Evolutionary conservation across 64 coral and sea anemone species (phyloP).

Genomic region (Actinia tenebrosa): DNA sequence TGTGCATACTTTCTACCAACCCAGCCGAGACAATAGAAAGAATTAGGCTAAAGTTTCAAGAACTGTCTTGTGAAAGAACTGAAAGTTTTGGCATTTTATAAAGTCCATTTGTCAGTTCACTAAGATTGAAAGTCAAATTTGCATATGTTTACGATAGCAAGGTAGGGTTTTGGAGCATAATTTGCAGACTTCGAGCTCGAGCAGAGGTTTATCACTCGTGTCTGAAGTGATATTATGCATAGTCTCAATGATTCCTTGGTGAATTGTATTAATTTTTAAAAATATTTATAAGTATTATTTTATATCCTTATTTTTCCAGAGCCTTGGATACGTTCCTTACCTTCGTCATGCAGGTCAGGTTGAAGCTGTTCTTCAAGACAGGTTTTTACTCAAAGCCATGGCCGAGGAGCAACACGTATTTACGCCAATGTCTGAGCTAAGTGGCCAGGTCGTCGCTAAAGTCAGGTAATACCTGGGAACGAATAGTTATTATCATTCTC

Average conservation of each 20-base stretch:
- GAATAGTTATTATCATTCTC: background rate
- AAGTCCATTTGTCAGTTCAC: no score
- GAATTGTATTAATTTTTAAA: background rate
- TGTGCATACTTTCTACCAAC: no score
- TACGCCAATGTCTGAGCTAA: slow-evolving; percentile 58
- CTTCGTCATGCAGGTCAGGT: slow-evolving; percentile 58
- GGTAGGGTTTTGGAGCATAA: no score
- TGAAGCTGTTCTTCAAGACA: slow-evolving; percentile 31
- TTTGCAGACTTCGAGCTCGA: no score
- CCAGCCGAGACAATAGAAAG: no score
- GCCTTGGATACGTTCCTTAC: slow-evolving; percentile 38
- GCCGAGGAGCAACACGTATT: slow-evolving; percentile 62
- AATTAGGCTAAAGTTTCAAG: no score
- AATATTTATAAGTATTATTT: background rate
- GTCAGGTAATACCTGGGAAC: slow-evolving; percentile 43
- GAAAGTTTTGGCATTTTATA: no score
- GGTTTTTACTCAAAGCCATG: slow-evolving; percentile 4
- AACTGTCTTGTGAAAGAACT: no score
- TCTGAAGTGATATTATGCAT: no score
- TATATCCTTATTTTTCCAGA: slow-evolving; percentile 11
- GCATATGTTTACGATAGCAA: no score
- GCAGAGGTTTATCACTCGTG: no score
- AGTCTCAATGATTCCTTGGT: background rate
- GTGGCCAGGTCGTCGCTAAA: slow-evolving; percentile 32
- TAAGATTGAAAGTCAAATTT: no score